Conservation (phyloP, 23 tunicate genomes). For the Clavelina lepadiformis region DNA sequence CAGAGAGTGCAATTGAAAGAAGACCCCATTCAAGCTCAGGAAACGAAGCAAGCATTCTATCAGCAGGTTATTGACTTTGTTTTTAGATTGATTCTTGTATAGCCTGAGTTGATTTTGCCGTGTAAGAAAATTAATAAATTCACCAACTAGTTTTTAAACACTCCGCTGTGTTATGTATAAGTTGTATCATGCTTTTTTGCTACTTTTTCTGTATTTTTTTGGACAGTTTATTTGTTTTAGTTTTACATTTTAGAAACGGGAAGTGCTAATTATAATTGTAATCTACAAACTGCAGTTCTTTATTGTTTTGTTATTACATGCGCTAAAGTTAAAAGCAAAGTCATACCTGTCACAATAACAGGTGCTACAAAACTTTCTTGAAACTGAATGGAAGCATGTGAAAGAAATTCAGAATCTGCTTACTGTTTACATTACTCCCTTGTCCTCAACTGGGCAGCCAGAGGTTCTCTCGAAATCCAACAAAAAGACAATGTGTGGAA, state of each 20-base stretch:
- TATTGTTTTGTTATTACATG: too few relatives aligned
- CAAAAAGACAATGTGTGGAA: constrained; percentile 39
- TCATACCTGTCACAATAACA: too few relatives aligned
- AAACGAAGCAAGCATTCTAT: constrained; percentile 66
- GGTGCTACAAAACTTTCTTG: constrained; percentile 72
- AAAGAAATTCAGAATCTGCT: constrained; percentile 62
- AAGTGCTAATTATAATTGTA: too few relatives aligned
- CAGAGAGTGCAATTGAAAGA: constrained; percentile 45
- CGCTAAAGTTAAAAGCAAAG: too few relatives aligned
- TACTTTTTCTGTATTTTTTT: neutral
- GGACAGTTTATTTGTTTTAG: neutral
- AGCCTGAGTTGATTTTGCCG: neutral
- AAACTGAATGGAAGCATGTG: constrained; percentile 61
- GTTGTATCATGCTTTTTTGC: too few relatives aligned
- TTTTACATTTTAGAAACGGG: too few relatives aligned
- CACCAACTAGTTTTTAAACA: too few relatives aligned
- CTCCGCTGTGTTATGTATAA: too few relatives aligned
- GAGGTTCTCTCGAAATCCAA: constrained; percentile 37
- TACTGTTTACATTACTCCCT: constrained; percentile 40
- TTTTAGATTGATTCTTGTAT: neutral
- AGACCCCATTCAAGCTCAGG: constrained; percentile 42
- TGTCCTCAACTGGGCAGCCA: constrained; percentile 24
- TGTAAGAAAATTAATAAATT: too few relatives aligned
- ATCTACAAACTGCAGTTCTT: too few relatives aligned
- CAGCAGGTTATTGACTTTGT: constrained; percentile 50